Evolutionary conservation across 2,113 vertebrate species (phyloP), one percentile per base, ranked within the genome.

Genomic region (Trogon melanurus): DNA sequence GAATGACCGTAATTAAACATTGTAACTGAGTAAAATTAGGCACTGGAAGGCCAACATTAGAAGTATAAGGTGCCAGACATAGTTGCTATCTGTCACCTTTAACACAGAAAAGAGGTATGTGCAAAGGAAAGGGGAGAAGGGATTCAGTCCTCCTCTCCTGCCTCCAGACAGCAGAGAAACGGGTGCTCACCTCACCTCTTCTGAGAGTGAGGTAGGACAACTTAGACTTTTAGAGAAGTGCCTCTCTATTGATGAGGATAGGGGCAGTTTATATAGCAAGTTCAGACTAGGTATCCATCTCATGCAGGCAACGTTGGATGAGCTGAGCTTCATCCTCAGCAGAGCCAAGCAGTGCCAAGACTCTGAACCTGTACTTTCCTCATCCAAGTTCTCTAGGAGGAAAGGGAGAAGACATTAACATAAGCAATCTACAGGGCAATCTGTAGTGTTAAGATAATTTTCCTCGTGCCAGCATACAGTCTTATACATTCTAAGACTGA

Each of bases 181-280:
- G 4, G 6, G 41, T 41, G 41, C 41, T 41, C 41, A 41, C 41
- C 41, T 41, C 41, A 41, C 9, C 16, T 16, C 41, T 84, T 70
- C 5, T 10, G 20, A 38, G 8, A 76, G 22, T 30, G 38, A 64
- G 5, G 6, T 12, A 70, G 25, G 29, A 41, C 11, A 78, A 23
- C 16, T 7, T 2, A 67, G 36, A 44, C 57, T 70, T 44, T 13
- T n/a, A 69, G 19, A 58, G 30, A 41, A 79, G 22, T 0, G 0
- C 13, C 6, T 60, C 47, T 75, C 32, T 62, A 2, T 5, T 64
- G 44, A 48, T 7, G 5, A 58, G 11, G 29, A 64, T 10, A 56
- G 19, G 13, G 12, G 8, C 15, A 92, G 23, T 8, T 4, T 20
- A 47, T 13, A n/a, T 6, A 53, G 29, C 26, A 94, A 75, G 57